These are phyloP conservation scores for Yasuhikotakia modesta DNA, from an alignment of 2,797 vertebrate genomes.

Conservation along the genomic window DNA sequence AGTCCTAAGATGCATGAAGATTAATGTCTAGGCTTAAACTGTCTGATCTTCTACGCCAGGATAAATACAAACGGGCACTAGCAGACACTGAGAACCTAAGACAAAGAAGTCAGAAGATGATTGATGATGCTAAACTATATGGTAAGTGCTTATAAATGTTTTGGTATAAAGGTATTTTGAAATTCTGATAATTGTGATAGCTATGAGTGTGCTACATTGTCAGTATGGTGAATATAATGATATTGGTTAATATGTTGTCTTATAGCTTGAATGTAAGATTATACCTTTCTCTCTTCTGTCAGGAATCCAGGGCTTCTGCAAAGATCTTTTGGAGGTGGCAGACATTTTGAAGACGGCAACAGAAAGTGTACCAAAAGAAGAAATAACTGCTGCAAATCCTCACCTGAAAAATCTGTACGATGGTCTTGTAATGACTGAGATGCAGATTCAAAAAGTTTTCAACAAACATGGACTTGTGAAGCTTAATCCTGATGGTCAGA, in stretches of 20 bases:
- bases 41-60: conserved; percentile 70
- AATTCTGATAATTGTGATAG: neutral
- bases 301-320: conserved; percentile 98
- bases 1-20: too few relatives aligned
- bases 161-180: neutral
- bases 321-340: conserved; percentile 94
- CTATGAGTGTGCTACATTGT: neutral
- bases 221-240: too few relatives aligned
- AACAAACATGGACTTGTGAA: conserved; percentile 88
- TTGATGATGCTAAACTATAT: conserved; percentile 92
- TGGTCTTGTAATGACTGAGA: conserved; percentile 91
- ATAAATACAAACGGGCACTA: conserved; percentile 93
- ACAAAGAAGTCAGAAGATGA: conserved; percentile 89
- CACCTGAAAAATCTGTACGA: conserved; percentile 94
- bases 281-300: neutral
- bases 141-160: conserved; percentile 73
- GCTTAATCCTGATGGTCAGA: conserved; percentile 87
- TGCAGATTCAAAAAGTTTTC: conserved; percentile 95
- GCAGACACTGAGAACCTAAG: conserved; percentile 95
- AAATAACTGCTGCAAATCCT: conserved; percentile 86
- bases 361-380: conserved; percentile 89
- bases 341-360: conserved; percentile 96
- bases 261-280: neutral
- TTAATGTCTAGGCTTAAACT: neutral
- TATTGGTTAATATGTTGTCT: too few relatives aligned